Evolutionary conservation across 2,888 invertebrate species (phyloP).

Genomic region (Xanthorhoe designata): DNA sequence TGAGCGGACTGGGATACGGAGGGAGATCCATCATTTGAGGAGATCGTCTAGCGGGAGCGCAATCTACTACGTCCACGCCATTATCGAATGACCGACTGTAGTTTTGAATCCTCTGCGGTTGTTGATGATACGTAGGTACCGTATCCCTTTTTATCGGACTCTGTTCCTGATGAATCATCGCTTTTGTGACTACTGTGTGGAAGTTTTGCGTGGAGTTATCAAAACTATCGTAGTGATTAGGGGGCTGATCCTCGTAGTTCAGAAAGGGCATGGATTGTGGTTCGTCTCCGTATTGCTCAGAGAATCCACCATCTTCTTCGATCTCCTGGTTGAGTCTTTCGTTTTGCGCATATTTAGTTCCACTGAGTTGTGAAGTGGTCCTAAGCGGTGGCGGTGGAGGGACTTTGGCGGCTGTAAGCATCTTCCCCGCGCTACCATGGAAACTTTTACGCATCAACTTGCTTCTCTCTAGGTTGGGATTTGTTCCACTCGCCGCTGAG

Average conservation of each 20-base stretch:
- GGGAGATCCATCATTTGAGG: constrained; percentile 87
- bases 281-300: constrained; percentile 83
- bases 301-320: constrained; percentile 79
- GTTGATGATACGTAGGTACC: constrained; percentile 35
- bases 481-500: constrained; percentile 87
- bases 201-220: constrained; percentile 82
- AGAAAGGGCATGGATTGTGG: constrained; percentile 87
- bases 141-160: constrained; percentile 86
- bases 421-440: constrained; percentile 93
- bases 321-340: constrained; percentile 74
- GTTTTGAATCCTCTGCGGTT: constrained; percentile 63
- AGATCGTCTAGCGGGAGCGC: constrained; percentile 74
- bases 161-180: constrained; percentile 94
- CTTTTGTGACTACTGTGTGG: constrained; percentile 92
- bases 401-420: constrained; percentile 93
- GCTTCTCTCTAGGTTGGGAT: constrained; percentile 94
- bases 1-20: constrained; percentile 92
- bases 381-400: constrained; percentile 94
- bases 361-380: constrained; percentile 93
- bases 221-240: constrained; percentile 69
- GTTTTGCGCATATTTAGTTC: constrained; percentile 86
- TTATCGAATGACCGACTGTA: constrained; percentile 74
- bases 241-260: constrained; percentile 80
- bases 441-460: constrained; percentile 95
- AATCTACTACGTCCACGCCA: constrained; percentile 88